Evolutionary conservation across 2,113 vertebrate genomes (phyloP).

Genomic region (Corythoichthys intestinalis): DNA sequence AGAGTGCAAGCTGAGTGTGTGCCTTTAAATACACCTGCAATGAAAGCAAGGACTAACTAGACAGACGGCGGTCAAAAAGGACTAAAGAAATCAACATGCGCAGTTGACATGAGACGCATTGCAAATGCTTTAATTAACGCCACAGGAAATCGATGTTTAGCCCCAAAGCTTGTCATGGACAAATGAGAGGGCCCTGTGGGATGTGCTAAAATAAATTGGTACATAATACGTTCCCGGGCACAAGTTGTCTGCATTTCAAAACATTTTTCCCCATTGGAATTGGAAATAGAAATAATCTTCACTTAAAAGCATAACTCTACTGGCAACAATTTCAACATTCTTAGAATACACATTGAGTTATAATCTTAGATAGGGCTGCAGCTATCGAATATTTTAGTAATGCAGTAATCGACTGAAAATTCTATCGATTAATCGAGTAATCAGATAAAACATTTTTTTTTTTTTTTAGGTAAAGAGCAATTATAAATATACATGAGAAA

Average conservation of each 20-base stretch:
- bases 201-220: conserved; percentile 53
- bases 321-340: background rate
- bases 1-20: conserved; percentile 3
- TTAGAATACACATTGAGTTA: background rate
- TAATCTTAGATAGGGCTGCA: too few species aligned
- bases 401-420: too few species aligned
- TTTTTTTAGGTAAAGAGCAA: too few species aligned
- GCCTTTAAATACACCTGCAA: background rate
- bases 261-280: background rate
- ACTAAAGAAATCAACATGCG: conserved; percentile 27
- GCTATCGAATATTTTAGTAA: too few species aligned
- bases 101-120: conserved; percentile 52
- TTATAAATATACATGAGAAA: too few species aligned
- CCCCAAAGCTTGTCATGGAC: conserved; percentile 70
- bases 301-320: background rate
- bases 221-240: conserved; percentile 34
- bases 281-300: background rate
- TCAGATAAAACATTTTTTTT: too few species aligned
- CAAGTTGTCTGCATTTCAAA: background rate
- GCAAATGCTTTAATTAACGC: conserved; percentile 70
- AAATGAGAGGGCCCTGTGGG: conserved; percentile 62
- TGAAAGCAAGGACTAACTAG: conserved; percentile 24
- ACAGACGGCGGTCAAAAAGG: conserved; percentile 36
- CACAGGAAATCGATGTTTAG: conserved; percentile 65
- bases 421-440: too few species aligned